phyloP scores from a whole-genome alignment of 2,113 vertebrate species.

The Pelecanoides urinatrix region DNA sequence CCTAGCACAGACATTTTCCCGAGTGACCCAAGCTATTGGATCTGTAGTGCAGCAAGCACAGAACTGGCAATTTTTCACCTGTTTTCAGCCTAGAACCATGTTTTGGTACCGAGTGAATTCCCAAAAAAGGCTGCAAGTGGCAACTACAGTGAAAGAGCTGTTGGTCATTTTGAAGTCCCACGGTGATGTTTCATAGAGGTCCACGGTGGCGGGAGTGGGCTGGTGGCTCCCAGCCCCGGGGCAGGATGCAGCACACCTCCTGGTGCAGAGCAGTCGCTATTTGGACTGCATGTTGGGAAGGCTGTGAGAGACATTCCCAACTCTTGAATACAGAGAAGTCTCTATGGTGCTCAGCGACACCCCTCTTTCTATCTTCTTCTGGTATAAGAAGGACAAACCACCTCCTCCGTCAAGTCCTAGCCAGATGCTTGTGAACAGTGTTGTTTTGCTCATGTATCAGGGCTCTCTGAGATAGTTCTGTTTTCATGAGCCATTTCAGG shows the following conservation, averaged over 20 bases:
- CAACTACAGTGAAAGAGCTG: background rate
- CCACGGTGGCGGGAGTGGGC: rapidly evolving
- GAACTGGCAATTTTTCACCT: background rate
- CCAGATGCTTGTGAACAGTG: background rate
- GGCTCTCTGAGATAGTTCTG: background rate
- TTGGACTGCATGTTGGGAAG: background rate
- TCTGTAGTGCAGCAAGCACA: background rate
- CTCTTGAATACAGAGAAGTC: background rate
- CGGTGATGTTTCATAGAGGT: background rate
- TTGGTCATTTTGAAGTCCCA: background rate
- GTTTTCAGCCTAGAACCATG: background rate
- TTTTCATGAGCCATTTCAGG: background rate
- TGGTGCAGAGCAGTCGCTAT: background rate
- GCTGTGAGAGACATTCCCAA: background rate
- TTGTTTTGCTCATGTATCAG: background rate
- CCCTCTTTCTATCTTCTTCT: background rate
- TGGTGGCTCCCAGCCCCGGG: background rate
- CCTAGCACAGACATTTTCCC: background rate
- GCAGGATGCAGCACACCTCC: background rate
- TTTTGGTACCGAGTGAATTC: background rate
- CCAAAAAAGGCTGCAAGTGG: background rate
- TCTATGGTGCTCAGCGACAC: background rate
- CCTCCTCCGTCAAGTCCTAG: background rate
- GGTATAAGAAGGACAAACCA: background rate
- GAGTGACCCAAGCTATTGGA: rapidly evolving